Conservation (phyloP, 2,113 vertebrate genomes). For the Desmodus rotundus region DNA sequence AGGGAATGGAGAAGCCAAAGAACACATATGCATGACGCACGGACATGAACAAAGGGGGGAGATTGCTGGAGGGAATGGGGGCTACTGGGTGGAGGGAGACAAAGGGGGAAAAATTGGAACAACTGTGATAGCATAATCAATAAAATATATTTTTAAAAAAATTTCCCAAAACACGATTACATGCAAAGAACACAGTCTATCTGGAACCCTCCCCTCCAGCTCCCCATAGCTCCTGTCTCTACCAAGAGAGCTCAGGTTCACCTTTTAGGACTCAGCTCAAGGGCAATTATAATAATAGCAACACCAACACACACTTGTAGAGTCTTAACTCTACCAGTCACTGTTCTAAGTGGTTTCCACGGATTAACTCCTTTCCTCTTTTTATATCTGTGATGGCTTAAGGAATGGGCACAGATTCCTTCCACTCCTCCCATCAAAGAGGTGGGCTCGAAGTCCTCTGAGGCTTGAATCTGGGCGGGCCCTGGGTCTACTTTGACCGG, state of each 20-base stretch:
- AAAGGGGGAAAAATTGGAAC: too few species aligned
- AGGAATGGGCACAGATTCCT: neutral
- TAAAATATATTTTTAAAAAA: neutral
- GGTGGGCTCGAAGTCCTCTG: neutral
- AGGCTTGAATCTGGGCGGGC: neutral
- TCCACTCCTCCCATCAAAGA: neutral
- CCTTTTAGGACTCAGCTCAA: neutral
- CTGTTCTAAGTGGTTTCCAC: neutral
- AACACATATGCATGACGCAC: too few species aligned
- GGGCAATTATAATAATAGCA: neutral
- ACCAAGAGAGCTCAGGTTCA: neutral
- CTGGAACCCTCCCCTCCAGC: neutral
- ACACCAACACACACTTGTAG: neutral
- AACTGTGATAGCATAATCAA: too few species aligned
- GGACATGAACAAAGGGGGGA: too few species aligned
- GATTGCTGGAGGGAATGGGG: too few species aligned
- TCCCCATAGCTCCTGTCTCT: neutral
- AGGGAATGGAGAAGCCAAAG: too few species aligned
- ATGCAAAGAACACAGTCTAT: neutral
- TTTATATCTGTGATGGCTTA: neutral
- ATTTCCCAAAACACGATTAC: fast-evolving
- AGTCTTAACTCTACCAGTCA: too few species aligned
- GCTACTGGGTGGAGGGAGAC: too few species aligned
- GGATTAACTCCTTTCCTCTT: neutral
- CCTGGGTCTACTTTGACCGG: neutral